Conservation (phyloP, 1,140 invertebrate species). For the Tribolium madens region DNA sequence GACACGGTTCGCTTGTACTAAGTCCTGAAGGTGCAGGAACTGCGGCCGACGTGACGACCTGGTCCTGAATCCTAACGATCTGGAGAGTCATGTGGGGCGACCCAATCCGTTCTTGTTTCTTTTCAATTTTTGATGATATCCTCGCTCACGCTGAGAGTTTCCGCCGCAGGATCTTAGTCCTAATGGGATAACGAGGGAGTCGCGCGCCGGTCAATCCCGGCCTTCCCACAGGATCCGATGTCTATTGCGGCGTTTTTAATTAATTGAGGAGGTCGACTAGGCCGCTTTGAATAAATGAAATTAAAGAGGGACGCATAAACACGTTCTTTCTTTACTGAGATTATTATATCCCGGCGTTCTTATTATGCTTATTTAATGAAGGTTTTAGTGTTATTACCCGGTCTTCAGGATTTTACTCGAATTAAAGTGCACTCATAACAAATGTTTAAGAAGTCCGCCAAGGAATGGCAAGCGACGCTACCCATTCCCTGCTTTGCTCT, state of each 20-base stretch:
- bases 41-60: constrained; percentile 50
- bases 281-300: constrained; percentile 4
- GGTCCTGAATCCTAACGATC: constrained; percentile 51
- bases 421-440: constrained; percentile 37
- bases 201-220: constrained; percentile 24
- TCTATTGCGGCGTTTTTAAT: constrained; percentile 32
- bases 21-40: constrained; percentile 50
- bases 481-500: background rate
- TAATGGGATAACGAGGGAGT: constrained; percentile 48
- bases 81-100: constrained; percentile 24
- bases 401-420: constrained; percentile 31
- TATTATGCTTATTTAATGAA: constrained; percentile 39
- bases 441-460: constrained; percentile 37
- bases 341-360: constrained; percentile 20
- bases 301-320: constrained; percentile 16
- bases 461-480: constrained; percentile 16
- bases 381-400: constrained; percentile 35
- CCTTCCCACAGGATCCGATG: constrained; percentile 2
- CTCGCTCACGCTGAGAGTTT: constrained; percentile 45
- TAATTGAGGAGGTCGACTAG: constrained; percentile 9
- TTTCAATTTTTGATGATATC: constrained; percentile 57
- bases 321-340: constrained; percentile 28
- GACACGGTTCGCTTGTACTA: constrained; percentile 30
- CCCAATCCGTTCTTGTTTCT: constrained; percentile 55
- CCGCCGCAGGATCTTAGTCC: constrained; percentile 25